Evolutionary conservation across 2,797 vertebrate species (phyloP), one percentile per base, ranked within the genome.

Genomic region (Podarcis siculus): DNA sequence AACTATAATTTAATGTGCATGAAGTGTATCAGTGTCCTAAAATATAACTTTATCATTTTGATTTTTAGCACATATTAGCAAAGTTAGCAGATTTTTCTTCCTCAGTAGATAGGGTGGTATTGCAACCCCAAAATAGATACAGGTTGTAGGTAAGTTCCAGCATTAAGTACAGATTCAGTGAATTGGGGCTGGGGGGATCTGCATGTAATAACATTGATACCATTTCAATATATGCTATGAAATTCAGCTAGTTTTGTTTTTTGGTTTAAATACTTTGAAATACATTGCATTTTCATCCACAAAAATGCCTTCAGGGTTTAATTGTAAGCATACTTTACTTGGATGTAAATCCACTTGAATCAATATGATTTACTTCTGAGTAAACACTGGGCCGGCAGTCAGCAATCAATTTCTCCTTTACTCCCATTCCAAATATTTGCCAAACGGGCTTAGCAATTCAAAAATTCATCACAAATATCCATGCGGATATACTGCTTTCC

Each of bases 361-460:
- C 73, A 66, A 66, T 78, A 61, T 25, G 17, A 76, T 75, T 72
- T 30, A 55, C 32, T 39, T 85, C 61, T 61, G n/a, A 66, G 79
- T 42, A 85, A 85, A 85, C 15, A 13, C 37, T 27, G 27, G 49
- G 23, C 39, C 19, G 21, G 7, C 85, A 79, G 4, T 67, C 25
- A 79, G 25, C 27, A 12, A 66, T 13, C 61, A 42, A 6, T 32
- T 35, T n/a, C 58, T 9, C 42, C 67, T 86, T 80, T 23, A 8
- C 13, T 27, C 84, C 64, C 37, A n/a, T 87, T 73, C 12, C 37
- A 49, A 30, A 25, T 12, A 30, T 30, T 55, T 49, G 21, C n/a
- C n/a, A 27, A 64, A 45, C 61, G 91, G 89, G 1, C 32, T 61
- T 86, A 90, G 73, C 61, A 92, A 91, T 42, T 87, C 23, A 83